A percentile compares a stretch with the other conserved stretches of the same genome.
phyloP scores from a whole-genome alignment of 2,113 vertebrate genomes.

The Paramormyrops kingsleyae region DNA sequence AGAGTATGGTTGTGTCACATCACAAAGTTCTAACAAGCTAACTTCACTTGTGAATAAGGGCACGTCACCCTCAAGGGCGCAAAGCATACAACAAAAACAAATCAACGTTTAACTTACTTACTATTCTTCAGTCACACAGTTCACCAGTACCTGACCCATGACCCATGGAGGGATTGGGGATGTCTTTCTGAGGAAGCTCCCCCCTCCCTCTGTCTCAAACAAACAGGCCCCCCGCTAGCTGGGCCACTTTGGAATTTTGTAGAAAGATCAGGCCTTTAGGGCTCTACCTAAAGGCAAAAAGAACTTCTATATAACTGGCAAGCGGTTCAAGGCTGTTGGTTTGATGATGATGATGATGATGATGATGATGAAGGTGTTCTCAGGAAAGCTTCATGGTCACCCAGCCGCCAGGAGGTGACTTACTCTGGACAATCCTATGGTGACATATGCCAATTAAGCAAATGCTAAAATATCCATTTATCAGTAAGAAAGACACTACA shows the following conservation, averaged over 20 bases:
- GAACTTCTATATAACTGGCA: background rate
- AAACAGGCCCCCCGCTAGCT: background rate
- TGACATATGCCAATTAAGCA: background rate
- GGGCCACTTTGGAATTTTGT: background rate
- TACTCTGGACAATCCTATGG: background rate
- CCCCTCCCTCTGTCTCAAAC: background rate
- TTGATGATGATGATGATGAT: background rate
- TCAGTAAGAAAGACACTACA: background rate
- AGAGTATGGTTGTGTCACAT: background rate
- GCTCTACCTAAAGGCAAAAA: background rate
- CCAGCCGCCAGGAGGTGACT: background rate
- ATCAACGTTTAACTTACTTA: background rate
- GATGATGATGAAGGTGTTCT: background rate
- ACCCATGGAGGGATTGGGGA: background rate
- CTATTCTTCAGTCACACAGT: background rate
- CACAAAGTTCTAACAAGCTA: background rate
- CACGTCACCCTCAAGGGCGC: background rate
- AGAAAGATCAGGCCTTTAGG: background rate
- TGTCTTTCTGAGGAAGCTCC: background rate
- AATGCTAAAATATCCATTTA: background rate
- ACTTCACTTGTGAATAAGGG: background rate
- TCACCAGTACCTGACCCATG: background rate
- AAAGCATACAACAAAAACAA: background rate
- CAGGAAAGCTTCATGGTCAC: background rate
- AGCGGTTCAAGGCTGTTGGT: background rate